Base-by-base conservation (phyloP, 2,888 invertebrate genomes). In the Dicranocentrus wangi region DNA sequence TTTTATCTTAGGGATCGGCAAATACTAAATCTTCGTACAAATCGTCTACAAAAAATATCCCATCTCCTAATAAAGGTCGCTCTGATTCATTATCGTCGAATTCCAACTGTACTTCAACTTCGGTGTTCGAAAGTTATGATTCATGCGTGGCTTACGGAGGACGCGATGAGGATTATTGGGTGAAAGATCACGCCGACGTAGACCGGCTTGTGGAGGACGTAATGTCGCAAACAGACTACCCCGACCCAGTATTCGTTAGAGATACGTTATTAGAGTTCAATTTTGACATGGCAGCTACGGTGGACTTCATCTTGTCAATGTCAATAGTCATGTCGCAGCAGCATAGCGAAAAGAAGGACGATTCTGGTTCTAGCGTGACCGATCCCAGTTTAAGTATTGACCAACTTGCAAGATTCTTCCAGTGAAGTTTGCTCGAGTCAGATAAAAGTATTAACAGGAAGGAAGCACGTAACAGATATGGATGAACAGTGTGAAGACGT, bases 151-250 rank as follows among this genome's bases (percentile, higher is more conserved):
- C 77, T 5, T 82, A 76, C 47, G 72, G 81, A 1, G 51, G 66
- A 43, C 42, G 85, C 58, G 85, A 84, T 65, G 84, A 84, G 72
- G 84, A 85, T 58, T 84, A 76, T 21, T 84, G 84, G 84, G 83
- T 85, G 0, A 83, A 85, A 51, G 83, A 85, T 51, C 63, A 23
- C 53, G 55, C 77, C 7, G 85, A 85, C 68, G 75, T 85, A 21
- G 84, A 83, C 7, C 85, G 85, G n/a, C 70, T 86, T 2, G 87
- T 86, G 21, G 82, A 83, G 68, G 84, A 87, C 51, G 85, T 87
- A 2, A 87, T 87, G 83, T 82, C 86, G 15, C 84, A 86, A 71
- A 87, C 87, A 13, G 87, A 86, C 58, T 87, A 86, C 70, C 84
- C 84, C 7, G 87, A 87, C 77, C 78, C 85, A 7, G 78, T 71